phyloP scores from a whole-genome alignment of 1,140 invertebrate genomes.

The Cepaea nemoralis region DNA sequence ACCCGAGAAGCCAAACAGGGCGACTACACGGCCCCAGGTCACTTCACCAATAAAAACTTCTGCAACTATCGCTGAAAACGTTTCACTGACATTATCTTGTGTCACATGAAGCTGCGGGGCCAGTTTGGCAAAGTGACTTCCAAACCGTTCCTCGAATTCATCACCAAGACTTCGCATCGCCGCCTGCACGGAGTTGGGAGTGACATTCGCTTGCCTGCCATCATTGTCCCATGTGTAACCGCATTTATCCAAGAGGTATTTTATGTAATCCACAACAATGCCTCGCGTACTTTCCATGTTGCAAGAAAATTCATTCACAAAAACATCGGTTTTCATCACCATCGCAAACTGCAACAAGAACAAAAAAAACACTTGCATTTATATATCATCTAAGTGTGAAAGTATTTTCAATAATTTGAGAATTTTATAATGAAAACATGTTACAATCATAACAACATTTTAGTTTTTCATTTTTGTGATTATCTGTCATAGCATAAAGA shows the following conservation, averaged over 20 bases:
- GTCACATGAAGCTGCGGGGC: constrained; percentile 67
- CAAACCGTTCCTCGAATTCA: constrained; percentile 70
- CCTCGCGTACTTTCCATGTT: constrained; percentile 27
- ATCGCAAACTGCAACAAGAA: no score
- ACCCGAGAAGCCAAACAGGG: constrained; percentile 71
- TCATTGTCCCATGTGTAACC: constrained; percentile 46
- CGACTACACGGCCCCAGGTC: constrained; percentile 73
- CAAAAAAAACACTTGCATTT: no score
- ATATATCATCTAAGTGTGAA: no score
- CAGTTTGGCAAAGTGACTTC: constrained; percentile 65
- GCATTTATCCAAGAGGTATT: constrained; percentile 42
- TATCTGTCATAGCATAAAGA: no score
- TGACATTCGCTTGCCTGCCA: constrained; percentile 33
- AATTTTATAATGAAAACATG: no score
- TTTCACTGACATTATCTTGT: constrained; percentile 64
- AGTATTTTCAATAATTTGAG: no score
- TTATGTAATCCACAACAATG: constrained; percentile 47
- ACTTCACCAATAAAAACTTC: constrained; percentile 73
- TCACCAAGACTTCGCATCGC: constrained; percentile 66
- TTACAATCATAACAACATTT: no score
- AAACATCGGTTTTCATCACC: no score
- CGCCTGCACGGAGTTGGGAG: constrained; percentile 36
- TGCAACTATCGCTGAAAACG: constrained; percentile 68
- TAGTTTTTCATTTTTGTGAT: no score
- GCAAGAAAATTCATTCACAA: background rate